Conservation (phyloP, 2,888 invertebrate species). For the Mechanitis mazaeus region DNA sequence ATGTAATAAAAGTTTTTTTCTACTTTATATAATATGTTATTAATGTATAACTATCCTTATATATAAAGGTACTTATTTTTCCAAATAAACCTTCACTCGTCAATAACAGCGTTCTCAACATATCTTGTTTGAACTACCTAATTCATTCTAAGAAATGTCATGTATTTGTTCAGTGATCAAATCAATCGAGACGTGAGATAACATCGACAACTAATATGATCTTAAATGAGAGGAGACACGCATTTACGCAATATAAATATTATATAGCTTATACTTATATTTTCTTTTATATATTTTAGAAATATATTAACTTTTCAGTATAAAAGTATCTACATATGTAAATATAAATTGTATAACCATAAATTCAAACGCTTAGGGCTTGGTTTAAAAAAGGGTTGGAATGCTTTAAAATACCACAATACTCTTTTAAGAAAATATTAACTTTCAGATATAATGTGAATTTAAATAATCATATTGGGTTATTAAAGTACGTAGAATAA, state of each 20-base stretch:
- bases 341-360: no score
- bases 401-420: no score
- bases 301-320: no score
- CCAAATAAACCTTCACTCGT: slow-evolving; percentile 3
- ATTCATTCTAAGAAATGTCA: slow-evolving; percentile 23
- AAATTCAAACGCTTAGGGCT: no score
- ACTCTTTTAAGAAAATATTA: no score
- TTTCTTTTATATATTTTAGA: neutral
- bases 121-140: slow-evolving; percentile 8
- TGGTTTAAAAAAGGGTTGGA: no score
- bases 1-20: no score
- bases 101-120: neutral
- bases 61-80: neutral
- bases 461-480: no score
- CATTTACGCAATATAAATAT: neutral
- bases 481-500: slow-evolving; percentile 22
- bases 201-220: slow-evolving; percentile 5
- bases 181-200: slow-evolving; percentile 17
- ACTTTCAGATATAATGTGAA: no score
- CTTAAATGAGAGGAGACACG: neutral
- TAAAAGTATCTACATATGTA: no score
- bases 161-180: slow-evolving; percentile 10
- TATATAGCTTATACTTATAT: neutral
- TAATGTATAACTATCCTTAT: neutral
- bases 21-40: no score